These are phyloP conservation scores for Schlechtendalia chinensis DNA, from an alignment of 1,140 invertebrate species.

Conservation along the genomic window DNA sequence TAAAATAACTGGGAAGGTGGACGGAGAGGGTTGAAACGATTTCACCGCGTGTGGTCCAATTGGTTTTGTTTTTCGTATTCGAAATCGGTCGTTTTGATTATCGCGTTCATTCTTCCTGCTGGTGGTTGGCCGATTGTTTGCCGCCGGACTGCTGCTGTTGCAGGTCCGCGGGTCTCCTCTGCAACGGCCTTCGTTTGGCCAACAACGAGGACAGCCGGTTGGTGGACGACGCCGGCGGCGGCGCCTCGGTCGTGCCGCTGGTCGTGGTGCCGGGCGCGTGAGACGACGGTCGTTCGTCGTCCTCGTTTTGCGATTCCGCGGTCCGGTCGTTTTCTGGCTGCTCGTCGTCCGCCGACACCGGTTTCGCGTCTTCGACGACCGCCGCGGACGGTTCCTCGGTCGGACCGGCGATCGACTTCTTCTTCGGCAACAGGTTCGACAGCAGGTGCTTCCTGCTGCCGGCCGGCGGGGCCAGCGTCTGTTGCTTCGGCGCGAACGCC, in stretches of 20 bases:
- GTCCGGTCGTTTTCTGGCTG: neutral
- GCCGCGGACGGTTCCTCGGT: constrained; percentile 40
- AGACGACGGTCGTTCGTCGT: neutral
- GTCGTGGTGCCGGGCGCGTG: neutral
- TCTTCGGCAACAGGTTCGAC: constrained; percentile 36
- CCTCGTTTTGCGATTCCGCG: constrained; percentile 7
- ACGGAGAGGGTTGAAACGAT: too few species aligned
- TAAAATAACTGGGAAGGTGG: too few species aligned
- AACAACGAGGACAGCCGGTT: constrained; percentile 31
- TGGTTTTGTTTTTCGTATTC: too few species aligned
- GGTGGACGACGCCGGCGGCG: constrained; percentile 22
- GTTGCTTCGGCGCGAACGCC: constrained; percentile 3
- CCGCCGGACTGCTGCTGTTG: too few species aligned
- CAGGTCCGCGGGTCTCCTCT: constrained; percentile 30
- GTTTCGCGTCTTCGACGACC: constrained; percentile 2
- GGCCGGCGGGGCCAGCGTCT: neutral
- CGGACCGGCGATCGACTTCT: constrained; percentile 20
- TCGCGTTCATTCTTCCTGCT: constrained; percentile 33
- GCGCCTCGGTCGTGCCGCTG: constrained; percentile 29
- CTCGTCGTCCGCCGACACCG: neutral
- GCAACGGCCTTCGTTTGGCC: constrained; percentile 8
- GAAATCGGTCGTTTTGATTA: constrained; percentile 14
- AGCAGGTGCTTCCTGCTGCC: constrained; percentile 19
- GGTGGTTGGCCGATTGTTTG: constrained; percentile 18
- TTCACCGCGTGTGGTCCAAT: too few species aligned